Evolutionary conservation across 2,797 vertebrate species (phyloP).

Genomic region (Botia kubotai): DNA sequence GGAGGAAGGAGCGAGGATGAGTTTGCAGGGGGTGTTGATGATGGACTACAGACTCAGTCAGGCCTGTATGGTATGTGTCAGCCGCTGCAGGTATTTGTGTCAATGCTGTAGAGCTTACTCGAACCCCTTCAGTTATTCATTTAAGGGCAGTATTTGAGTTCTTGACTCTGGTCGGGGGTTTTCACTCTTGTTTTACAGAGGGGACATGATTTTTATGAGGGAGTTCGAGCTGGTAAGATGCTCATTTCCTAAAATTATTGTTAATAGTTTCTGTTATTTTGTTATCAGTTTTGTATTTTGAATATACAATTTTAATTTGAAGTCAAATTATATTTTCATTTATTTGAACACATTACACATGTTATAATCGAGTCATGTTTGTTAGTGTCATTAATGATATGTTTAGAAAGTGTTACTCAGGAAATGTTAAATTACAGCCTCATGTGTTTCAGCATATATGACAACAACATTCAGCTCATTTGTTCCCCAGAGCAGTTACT

Average conservation of each 20-base stretch:
- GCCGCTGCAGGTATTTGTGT: neutral
- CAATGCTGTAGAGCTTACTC: neutral
- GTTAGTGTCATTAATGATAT: neutral
- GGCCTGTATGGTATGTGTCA: constrained; percentile 86
- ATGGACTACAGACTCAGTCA: constrained; percentile 96
- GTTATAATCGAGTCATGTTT: neutral
- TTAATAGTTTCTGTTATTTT: neutral
- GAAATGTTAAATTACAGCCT: no score
- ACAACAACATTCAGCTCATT: neutral
- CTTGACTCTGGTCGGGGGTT: neutral
- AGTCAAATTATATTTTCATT: no score
- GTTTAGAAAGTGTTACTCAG: no score
- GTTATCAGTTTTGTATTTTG: no score
- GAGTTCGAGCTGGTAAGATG: constrained; percentile 83
- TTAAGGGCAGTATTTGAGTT: constrained; percentile 30
- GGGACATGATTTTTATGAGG: constrained; percentile 86
- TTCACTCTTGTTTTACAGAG: constrained; percentile 74
- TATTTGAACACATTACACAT: neutral
- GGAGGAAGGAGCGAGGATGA: constrained; percentile 83
- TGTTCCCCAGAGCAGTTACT: neutral
- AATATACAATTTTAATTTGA: no score
- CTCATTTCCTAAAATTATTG: neutral
- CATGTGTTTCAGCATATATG: no score
- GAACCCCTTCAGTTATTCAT: constrained; percentile 9
- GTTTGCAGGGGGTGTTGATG: constrained; percentile 84